These are phyloP conservation scores for Tetragonisca angustula DNA, from an alignment of 2,888 invertebrate genomes.

Conservation along the genomic window DNA sequence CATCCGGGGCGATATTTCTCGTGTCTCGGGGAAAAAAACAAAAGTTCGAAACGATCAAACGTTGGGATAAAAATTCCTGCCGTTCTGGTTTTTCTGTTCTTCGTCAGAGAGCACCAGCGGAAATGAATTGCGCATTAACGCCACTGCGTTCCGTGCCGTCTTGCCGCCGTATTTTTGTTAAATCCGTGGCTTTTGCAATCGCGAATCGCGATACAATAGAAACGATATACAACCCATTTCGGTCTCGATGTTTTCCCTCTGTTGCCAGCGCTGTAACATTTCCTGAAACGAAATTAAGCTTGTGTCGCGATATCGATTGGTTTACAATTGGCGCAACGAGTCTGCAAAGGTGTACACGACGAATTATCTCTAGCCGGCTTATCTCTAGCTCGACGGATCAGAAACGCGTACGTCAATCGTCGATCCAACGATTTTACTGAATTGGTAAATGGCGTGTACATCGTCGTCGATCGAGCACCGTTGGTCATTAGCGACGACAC, in stretches of 20 bases:
- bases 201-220: not conserved
- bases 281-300: constrained; percentile 18
- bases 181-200: not conserved
- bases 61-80: not conserved
- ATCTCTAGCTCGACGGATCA: too few species aligned
- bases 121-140: not conserved
- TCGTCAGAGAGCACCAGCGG: not conserved
- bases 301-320: constrained; percentile 43
- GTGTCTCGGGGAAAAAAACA: too few species aligned
- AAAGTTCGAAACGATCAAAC: too few species aligned
- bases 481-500: not conserved
- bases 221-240: not conserved
- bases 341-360: constrained; percentile 16
- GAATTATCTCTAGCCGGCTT: constrained; percentile 1
- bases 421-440: not conserved
- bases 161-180: constrained; percentile 1
- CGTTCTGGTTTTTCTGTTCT: not conserved
- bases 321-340: constrained; percentile 27
- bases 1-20: not conserved
- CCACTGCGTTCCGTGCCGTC: too few species aligned
- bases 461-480: too few species aligned
- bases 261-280: constrained; percentile 20
- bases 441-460: not conserved
- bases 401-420: too few species aligned
- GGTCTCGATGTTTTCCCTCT: not conserved